phyloP scores from a whole-genome alignment of 2,888 invertebrate genomes.

The Limenitis camilla region DNA sequence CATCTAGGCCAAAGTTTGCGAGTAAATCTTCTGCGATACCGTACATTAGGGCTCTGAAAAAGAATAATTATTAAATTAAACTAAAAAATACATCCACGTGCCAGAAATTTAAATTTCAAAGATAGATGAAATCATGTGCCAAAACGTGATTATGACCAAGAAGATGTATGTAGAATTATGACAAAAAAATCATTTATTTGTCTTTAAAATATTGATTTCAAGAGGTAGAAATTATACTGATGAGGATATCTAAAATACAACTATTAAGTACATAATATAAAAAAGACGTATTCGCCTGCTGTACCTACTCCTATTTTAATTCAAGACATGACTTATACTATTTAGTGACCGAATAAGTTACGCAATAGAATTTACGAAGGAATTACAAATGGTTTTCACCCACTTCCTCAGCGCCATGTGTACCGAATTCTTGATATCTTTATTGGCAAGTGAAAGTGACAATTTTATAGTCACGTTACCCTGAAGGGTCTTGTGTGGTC shows the following conservation, averaged over 20 bases:
- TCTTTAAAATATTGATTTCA: no score
- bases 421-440: conserved; percentile 18
- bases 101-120: no score
- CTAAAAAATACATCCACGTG: no score
- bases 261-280: no score
- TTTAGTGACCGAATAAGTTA: conserved; percentile 16
- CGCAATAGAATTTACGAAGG: conserved; percentile 10
- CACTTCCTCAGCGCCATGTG: conserved; percentile 13
- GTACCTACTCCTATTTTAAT: neutral
- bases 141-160: no score
- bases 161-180: no score
- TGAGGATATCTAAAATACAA: no score
- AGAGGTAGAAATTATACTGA: no score
- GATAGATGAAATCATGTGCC: no score
- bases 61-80: neutral
- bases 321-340: conserved; percentile 12
- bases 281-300: neutral
- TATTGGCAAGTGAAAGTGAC: conserved; percentile 23
- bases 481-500: conserved; percentile 8
- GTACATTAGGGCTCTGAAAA: conserved; percentile 80
- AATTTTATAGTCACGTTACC: conserved; percentile 16
- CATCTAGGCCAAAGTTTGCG: conserved; percentile 86
- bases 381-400: conserved; percentile 14
- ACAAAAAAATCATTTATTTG: no score
- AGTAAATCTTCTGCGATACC: conserved; percentile 86